phyloP scores from a whole-genome alignment of 2,888 invertebrate genomes.

The Physocephala rufipes region DNA sequence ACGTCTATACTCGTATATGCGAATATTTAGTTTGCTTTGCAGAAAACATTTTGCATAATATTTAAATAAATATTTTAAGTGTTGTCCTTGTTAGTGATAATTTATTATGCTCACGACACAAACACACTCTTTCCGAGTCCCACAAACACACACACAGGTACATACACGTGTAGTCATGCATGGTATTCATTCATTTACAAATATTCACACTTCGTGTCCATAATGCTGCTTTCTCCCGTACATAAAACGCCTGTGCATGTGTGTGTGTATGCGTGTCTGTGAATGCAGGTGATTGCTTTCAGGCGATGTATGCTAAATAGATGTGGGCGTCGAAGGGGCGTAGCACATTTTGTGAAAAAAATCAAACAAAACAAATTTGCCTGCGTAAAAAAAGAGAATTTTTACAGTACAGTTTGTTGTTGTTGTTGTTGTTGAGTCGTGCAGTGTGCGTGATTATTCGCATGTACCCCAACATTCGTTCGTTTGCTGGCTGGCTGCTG shows the following conservation, averaged over 20 bases:
- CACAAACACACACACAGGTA: constrained; percentile 15
- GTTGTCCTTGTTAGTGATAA: constrained; percentile 49
- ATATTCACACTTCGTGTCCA: background rate
- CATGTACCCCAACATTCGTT: no score
- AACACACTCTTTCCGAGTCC: constrained; percentile 11
- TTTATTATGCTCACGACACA: constrained; percentile 47
- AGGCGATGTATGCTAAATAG: no score
- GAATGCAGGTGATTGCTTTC: constrained; percentile 33
- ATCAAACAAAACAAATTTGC: background rate
- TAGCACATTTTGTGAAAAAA: background rate
- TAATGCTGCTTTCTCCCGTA: background rate
- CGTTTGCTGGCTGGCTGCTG: no score
- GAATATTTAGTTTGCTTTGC: constrained; percentile 8
- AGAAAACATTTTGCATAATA: constrained; percentile 44
- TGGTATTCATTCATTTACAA: background rate
- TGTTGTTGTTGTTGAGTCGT: no score
- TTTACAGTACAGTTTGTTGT: no score
- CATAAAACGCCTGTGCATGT: background rate
- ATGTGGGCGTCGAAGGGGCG: no score
- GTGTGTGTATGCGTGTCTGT: constrained; percentile 8
- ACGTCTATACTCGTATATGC: background rate
- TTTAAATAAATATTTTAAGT: constrained; percentile 49
- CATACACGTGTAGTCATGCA: background rate
- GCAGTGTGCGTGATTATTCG: no score
- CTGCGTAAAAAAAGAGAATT: background rate